These are phyloP conservation scores for human (Homo sapiens) DNA, from an alignment of 2,113 vertebrate species.

Conservation along the genomic window DNA sequence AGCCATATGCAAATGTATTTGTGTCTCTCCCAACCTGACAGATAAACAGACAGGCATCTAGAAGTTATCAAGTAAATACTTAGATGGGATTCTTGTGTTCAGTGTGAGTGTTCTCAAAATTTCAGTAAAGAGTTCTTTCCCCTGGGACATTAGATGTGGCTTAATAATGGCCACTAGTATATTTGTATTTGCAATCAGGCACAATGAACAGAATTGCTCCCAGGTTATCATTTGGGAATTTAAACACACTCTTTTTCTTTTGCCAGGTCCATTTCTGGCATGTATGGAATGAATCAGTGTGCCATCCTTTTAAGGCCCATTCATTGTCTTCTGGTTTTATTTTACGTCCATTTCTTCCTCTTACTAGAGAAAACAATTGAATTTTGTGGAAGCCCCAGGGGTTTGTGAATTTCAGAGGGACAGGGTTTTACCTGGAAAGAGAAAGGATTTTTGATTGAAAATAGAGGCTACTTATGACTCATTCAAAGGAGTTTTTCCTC, in stretches of 20 bases:
- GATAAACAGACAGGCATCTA: neutral
- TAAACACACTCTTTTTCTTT: neutral
- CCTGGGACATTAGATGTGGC: neutral
- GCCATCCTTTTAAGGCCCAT: neutral
- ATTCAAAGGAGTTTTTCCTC: constrained; percentile 19
- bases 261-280: neutral
- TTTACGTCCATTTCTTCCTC: neutral
- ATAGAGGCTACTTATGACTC: constrained; percentile 43
- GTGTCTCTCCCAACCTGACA: neutral
- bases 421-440: constrained; percentile 20
- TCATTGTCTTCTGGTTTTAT: neutral
- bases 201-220: neutral
- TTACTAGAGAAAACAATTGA: neutral
- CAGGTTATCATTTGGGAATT: neutral
- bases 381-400: neutral
- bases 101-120: neutral
- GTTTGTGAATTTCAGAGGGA: neutral
- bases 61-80: neutral
- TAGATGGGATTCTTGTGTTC: neutral
- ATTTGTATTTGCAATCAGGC: neutral
- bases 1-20: constrained; percentile 31
- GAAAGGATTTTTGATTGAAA: constrained; percentile 30
- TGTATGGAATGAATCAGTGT: neutral
- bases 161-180: neutral
- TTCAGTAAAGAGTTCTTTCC: neutral